These are phyloP conservation scores for Lepidothrix coronata DNA, from an alignment of 2,113 vertebrate species.

Conservation along the genomic window DNA sequence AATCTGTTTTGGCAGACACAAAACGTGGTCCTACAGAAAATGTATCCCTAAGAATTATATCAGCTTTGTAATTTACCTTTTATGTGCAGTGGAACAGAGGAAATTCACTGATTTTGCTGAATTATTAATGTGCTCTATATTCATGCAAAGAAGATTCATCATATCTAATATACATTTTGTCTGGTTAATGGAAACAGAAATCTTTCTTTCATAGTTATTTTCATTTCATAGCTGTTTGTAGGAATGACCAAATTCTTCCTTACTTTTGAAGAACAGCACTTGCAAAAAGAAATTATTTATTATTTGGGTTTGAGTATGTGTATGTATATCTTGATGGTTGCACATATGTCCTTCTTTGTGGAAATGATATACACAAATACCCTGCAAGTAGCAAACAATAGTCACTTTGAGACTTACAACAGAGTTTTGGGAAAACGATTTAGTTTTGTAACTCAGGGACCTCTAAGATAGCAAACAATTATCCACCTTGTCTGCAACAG, in stretches of 20 bases:
- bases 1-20: background rate
- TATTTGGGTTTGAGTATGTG: background rate
- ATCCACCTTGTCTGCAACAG: constrained; percentile 19
- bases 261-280: background rate
- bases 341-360: background rate
- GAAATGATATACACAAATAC: background rate
- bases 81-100: background rate
- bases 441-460: constrained; percentile 2
- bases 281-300: background rate
- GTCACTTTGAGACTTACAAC: constrained; percentile 3
- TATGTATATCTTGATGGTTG: background rate
- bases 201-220: background rate
- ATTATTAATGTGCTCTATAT: constrained; percentile 1
- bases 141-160: background rate
- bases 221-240: background rate
- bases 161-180: background rate
- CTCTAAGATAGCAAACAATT: constrained; percentile 55
- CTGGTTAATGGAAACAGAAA: background rate
- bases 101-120: background rate
- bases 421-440: background rate
- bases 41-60: background rate
- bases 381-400: background rate
- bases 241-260: background rate
- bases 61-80: background rate
- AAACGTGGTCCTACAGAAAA: background rate